phyloP scores from a whole-genome alignment of 2,888 invertebrate genomes.

The Ochropleura leucogaster region DNA sequence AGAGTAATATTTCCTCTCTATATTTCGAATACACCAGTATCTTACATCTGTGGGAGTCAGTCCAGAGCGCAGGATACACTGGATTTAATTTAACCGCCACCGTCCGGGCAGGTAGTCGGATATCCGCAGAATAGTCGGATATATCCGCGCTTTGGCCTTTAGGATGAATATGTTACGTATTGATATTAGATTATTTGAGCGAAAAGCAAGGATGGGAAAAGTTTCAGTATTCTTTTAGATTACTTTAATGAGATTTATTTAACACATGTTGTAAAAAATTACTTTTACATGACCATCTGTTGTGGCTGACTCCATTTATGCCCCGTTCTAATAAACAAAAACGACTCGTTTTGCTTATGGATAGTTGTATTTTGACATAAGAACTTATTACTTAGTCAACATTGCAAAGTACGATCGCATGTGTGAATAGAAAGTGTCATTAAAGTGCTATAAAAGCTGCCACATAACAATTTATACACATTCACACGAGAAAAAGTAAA shows the following conservation, averaged over 20 bases:
- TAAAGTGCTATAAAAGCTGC: constrained; percentile 20
- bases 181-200: constrained; percentile 22
- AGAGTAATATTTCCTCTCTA: constrained; percentile 38
- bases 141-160: constrained; percentile 40
- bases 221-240: neutral
- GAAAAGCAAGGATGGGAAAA: neutral
- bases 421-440: constrained; percentile 45
- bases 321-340: too few relatives aligned
- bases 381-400: too few relatives aligned
- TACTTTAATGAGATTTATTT: constrained; percentile 7
- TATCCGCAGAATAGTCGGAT: constrained; percentile 51
- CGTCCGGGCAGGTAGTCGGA: constrained; percentile 61
- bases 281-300: neutral
- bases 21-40: constrained; percentile 13
- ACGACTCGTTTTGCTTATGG: too few relatives aligned
- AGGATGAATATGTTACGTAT: constrained; percentile 35
- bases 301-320: neutral
- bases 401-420: constrained; percentile 8
- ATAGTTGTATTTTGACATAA: too few relatives aligned
- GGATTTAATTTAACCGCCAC: constrained; percentile 57
- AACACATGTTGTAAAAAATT: neutral
- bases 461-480: constrained; percentile 19
- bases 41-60: constrained; percentile 33
- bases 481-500: constrained; percentile 40
- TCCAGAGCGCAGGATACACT: constrained; percentile 47